Evolutionary conservation across 2,888 invertebrate genomes (phyloP).

Genomic region (Idaea straminata): DNA sequence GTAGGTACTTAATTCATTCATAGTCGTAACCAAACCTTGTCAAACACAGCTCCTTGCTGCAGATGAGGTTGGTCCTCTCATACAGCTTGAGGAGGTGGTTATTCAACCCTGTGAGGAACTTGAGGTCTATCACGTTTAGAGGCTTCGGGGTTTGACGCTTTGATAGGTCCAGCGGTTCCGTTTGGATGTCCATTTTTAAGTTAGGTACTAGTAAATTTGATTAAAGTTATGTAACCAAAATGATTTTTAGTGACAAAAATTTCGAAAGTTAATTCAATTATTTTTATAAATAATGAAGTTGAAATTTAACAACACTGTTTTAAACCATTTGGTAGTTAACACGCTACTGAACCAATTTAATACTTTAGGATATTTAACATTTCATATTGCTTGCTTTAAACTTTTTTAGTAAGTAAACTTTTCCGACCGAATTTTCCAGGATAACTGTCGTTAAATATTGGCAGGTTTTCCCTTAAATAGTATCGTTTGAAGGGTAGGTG

Average conservation of each 20-base stretch:
- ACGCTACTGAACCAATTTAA: too few species aligned
- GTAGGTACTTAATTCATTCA: background rate
- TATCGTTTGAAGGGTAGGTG: slow-evolving; percentile 56
- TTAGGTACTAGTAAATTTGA: background rate
- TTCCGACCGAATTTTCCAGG: slow-evolving; percentile 52
- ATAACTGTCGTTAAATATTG: slow-evolving; percentile 56
- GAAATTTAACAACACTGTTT: too few species aligned
- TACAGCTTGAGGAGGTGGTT: slow-evolving; percentile 65
- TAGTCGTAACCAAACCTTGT: slow-evolving; percentile 5
- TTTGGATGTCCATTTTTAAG: slow-evolving; percentile 55
- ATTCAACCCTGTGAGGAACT: slow-evolving; percentile 66
- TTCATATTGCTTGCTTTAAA: slow-evolving; percentile 10
- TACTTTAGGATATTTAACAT: slow-evolving; percentile 8
- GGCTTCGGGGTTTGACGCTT: slow-evolving; percentile 45
- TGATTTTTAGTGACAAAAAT: too few species aligned
- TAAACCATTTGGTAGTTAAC: too few species aligned
- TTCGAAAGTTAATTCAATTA: too few species aligned
- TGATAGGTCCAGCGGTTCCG: slow-evolving; percentile 68
- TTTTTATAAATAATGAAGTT: too few species aligned
- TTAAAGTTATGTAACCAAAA: background rate
- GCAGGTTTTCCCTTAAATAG: slow-evolving; percentile 62
- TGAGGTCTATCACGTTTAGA: slow-evolving; percentile 60
- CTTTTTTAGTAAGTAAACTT: slow-evolving; percentile 17
- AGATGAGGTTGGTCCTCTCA: slow-evolving; percentile 55
- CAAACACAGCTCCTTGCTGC: slow-evolving; percentile 35